These are phyloP conservation scores for Tachina fera DNA, from an alignment of 2,888 invertebrate genomes.

Conservation along the genomic window DNA sequence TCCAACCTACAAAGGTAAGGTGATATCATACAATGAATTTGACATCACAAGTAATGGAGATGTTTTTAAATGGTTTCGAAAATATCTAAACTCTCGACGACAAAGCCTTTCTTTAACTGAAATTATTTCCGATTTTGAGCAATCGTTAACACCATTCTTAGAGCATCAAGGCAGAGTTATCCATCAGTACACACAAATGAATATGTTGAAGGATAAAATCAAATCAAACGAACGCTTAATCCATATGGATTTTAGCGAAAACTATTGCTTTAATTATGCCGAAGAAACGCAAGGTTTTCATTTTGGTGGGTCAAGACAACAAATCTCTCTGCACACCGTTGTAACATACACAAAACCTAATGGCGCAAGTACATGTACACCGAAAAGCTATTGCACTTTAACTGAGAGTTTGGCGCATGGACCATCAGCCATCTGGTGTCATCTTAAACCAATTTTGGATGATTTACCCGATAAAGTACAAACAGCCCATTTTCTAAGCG, in stretches of 20 bases:
- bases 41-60: background rate
- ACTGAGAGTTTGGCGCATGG: constrained; percentile 21
- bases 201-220: constrained; percentile 32
- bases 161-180: no score
- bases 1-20: no score
- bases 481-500: constrained; percentile 61
- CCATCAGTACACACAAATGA: background rate
- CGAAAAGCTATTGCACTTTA: constrained; percentile 13
- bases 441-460: no score
- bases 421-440: constrained; percentile 8
- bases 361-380: background rate
- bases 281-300: no score
- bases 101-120: background rate
- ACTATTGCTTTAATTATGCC: constrained; percentile 69
- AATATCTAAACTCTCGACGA: background rate
- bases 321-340: no score
- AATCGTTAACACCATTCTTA: no score
- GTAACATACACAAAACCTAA: no score
- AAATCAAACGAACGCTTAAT: constrained; percentile 27
- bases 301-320: no score
- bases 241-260: constrained; percentile 57
- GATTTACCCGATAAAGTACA: constrained; percentile 66
- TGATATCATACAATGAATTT: no score
- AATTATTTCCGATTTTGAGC: no score
- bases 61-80: constrained; percentile 4